phyloP scores from a whole-genome alignment of 1,140 invertebrate species.

The Sweltsa coloradensis region DNA sequence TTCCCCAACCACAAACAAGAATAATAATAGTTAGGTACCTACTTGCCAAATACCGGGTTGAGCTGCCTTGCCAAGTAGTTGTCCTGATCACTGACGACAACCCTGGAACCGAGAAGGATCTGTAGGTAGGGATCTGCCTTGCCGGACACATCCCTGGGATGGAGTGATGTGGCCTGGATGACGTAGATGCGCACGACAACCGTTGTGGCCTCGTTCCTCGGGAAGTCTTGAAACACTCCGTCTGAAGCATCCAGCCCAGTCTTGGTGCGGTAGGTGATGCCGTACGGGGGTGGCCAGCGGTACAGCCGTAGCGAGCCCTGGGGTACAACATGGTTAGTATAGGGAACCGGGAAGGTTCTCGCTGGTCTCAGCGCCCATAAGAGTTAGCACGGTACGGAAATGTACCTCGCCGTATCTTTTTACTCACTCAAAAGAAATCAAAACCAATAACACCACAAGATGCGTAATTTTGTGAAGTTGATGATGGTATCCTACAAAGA shows the following conservation, averaged over 20 bases:
- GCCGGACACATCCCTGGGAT: conserved; percentile 56
- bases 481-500: no score
- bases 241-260: conserved; percentile 31
- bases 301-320: conserved; percentile 40
- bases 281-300: conserved; percentile 27
- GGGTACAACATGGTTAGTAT: no score
- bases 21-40: no score
- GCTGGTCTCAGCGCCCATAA: no score
- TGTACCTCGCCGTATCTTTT: no score
- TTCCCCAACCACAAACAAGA: no score
- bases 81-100: conserved; percentile 51
- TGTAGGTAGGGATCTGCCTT: conserved; percentile 70
- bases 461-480: no score
- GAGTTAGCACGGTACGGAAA: no score
- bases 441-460: no score
- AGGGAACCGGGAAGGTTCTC: no score
- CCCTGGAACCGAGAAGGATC: conserved; percentile 51
- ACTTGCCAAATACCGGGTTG: conserved; percentile 82
- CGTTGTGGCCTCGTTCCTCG: conserved; percentile 50
- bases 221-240: conserved; percentile 48
- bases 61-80: conserved; percentile 62
- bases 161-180: conserved; percentile 54
- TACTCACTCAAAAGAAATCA: no score
- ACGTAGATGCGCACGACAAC: conserved; percentile 68
- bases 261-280: conserved; percentile 25